phyloP scores from a whole-genome alignment of 2,113 vertebrate genomes.

The Butorides virescens region DNA sequence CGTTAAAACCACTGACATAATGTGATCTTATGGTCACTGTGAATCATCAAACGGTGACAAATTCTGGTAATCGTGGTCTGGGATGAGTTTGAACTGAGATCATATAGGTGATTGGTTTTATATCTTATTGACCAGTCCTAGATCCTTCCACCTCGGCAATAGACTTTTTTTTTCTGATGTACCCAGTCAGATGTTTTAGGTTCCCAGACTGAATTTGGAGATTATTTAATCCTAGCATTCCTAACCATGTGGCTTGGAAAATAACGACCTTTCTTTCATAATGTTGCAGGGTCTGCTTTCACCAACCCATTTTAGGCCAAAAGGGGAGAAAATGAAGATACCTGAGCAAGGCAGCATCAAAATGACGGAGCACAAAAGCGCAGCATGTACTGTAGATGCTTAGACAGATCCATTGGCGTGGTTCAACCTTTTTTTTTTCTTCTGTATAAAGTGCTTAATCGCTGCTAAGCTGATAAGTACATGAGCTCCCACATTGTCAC shows the following conservation, averaged over 20 bases:
- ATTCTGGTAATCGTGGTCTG: neutral
- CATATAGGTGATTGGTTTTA: neutral
- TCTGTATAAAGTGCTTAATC: neutral
- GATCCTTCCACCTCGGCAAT: neutral
- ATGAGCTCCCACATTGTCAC: neutral
- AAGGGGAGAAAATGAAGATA: slow-evolving; percentile 48
- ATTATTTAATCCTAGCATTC: neutral
- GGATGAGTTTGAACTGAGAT: neutral
- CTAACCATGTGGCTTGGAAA: neutral
- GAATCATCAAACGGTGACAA: neutral
- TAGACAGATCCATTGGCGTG: neutral
- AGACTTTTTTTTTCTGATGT: neutral
- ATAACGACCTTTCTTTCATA: slow-evolving; percentile 16
- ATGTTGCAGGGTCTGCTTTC: slow-evolving; percentile 51
- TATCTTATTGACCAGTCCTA: neutral
- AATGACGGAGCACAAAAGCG: neutral
- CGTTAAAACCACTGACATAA: neutral
- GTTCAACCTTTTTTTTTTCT: neutral
- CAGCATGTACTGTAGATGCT: neutral
- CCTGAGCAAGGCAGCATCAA: slow-evolving; percentile 24
- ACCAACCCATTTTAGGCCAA: slow-evolving; percentile 48
- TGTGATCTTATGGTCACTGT: neutral
- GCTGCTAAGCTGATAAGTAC: neutral
- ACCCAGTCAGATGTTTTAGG: neutral
- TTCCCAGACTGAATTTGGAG: neutral